A percentile compares a stretch with the other conserved stretches of the same genome.
These are phyloP conservation scores for Blastobasis adustella DNA, from an alignment of 2,888 invertebrate genomes.

Conservation along the genomic window DNA sequence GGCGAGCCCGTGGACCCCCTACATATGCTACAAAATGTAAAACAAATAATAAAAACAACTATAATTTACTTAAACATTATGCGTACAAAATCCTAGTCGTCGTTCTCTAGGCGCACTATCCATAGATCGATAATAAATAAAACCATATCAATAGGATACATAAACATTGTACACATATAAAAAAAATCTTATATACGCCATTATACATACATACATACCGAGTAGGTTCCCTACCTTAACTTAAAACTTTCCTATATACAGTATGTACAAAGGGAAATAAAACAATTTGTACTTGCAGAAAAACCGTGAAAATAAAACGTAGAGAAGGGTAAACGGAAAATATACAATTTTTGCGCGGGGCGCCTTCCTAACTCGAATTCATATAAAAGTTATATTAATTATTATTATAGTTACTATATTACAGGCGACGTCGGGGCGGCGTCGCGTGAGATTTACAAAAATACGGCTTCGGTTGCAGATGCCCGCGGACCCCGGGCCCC, in stretches of 20 bases:
- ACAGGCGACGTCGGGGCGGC: constrained; percentile 34
- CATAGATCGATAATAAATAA: constrained; percentile 61
- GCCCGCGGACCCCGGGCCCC: too few species aligned
- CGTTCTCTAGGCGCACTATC: constrained; percentile 49
- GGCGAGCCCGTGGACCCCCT: constrained; percentile 34
- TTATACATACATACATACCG: constrained; percentile 55
- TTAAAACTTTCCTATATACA: constrained; percentile 66
- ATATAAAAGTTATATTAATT: constrained; percentile 38
- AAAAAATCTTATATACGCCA: constrained; percentile 52
- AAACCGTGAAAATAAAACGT: constrained; percentile 59
- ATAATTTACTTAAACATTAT: constrained; percentile 72
- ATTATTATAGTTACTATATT: constrained; percentile 25
- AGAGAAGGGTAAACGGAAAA: constrained; percentile 46
- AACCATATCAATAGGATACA: constrained; percentile 61
- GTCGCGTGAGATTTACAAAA: constrained; percentile 57
- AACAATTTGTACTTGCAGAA: constrained; percentile 76
- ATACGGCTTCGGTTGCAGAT: constrained; percentile 27
- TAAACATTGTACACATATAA: constrained; percentile 65
- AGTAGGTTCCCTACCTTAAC: constrained; percentile 46
- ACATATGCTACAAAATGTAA: constrained; percentile 48
- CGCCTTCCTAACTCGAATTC: constrained; percentile 29
- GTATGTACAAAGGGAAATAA: constrained; percentile 73
- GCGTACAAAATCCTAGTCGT: constrained; percentile 65
- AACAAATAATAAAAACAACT: constrained; percentile 68
- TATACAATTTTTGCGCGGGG: constrained; percentile 45